phyloP scores from a whole-genome alignment of 2,113 vertebrate species.

The Calonectris borealis region DNA sequence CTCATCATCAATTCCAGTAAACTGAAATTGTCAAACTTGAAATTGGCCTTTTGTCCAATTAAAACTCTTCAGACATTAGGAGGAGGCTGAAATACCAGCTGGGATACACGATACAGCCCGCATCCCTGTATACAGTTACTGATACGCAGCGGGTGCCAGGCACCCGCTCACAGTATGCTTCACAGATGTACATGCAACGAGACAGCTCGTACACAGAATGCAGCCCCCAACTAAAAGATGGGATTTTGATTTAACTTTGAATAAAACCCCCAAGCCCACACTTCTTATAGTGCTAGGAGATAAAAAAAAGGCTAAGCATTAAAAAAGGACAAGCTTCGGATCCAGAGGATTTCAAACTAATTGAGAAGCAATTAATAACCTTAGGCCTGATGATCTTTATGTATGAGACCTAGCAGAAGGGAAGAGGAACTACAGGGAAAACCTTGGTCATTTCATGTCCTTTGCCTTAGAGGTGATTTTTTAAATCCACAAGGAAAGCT shows the following conservation, averaged over 20 bases:
- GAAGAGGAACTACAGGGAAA: neutral
- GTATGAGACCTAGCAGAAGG: neutral
- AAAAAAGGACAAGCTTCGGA: neutral
- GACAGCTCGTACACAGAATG: neutral
- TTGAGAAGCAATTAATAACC: neutral
- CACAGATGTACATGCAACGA: fast-evolving
- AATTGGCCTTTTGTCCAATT: conserved; percentile 4
- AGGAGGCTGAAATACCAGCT: conserved; percentile 37
- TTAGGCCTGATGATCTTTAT: neutral
- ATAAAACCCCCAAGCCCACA: neutral
- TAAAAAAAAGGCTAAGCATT: neutral
- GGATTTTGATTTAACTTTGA: neutral
- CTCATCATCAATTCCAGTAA: neutral
- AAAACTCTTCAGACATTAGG: neutral
- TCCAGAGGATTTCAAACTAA: neutral
- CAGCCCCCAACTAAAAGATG: neutral
- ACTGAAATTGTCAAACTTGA: neutral
- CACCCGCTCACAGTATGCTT: neutral
- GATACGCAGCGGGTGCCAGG: neutral
- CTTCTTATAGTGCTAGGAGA: neutral
- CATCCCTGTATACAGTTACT: neutral
- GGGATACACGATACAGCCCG: neutral
- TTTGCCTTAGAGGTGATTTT: neutral
- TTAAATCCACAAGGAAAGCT: neutral
- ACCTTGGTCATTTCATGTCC: neutral